Percentiles rank a stretch among this genome's conserved stretches.
phyloP scores from a whole-genome alignment of 2,797 vertebrate genomes.

The Poecilia velifera region DNA sequence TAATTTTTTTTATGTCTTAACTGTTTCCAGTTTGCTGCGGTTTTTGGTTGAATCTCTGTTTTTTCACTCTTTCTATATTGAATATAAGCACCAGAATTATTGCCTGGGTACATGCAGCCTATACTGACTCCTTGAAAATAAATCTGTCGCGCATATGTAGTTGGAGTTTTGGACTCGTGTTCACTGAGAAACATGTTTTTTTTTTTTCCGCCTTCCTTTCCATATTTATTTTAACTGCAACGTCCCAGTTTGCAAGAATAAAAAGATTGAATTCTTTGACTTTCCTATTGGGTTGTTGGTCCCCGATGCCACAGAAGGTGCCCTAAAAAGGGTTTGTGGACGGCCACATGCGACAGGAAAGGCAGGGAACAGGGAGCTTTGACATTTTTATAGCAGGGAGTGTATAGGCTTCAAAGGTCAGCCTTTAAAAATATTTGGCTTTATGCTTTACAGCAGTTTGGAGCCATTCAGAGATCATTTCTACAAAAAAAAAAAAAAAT shows the following conservation, averaged over 20 bases:
- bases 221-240: conserved; percentile 47
- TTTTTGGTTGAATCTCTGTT: not conserved
- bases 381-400: conserved; percentile 68
- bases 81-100: not conserved
- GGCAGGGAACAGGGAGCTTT: conserved; percentile 49
- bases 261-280: conserved; percentile 25
- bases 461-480: conserved; percentile 46
- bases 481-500: conserved; percentile 11
- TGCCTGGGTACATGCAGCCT: not conserved
- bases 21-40: not conserved
- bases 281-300: conserved; percentile 42
- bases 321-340: conserved; percentile 32
- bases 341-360: conserved; percentile 30
- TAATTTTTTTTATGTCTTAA: conserved; percentile 1
- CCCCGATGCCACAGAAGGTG: conserved; percentile 40
- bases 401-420: conserved; percentile 73
- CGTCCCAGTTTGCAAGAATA: conserved; percentile 24
- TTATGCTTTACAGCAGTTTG: conserved; percentile 55
- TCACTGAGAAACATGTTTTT: conserved; percentile 18
- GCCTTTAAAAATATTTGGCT: conserved; percentile 60
- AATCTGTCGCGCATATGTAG: conserved; percentile 12
- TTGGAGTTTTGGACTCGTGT: conserved; percentile 12
- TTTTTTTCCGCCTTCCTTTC: conserved; percentile 9
- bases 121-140: conserved; percentile 5
- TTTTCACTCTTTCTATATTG: not conserved